Evolutionary conservation across 2,113 vertebrate species (phyloP).

Genomic region (Psilopsiagon aurifrons): DNA sequence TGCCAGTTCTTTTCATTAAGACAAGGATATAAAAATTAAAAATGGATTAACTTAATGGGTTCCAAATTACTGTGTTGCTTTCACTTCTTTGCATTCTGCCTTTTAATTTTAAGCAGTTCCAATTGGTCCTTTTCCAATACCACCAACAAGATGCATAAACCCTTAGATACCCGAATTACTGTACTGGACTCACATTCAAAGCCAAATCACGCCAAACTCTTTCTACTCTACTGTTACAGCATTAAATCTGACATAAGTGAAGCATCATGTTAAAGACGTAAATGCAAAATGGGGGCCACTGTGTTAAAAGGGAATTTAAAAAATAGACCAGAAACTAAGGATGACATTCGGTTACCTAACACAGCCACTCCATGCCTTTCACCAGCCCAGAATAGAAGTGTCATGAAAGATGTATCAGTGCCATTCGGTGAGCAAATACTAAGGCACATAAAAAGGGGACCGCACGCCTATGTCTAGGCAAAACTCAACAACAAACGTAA

Average conservation of each 20-base stretch:
- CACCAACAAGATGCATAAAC: neutral
- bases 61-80: constrained; percentile 47
- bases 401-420: neutral
- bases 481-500: neutral
- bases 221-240: neutral
- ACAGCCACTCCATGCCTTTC: neutral
- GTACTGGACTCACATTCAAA: neutral
- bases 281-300: neutral
- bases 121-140: neutral
- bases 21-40: constrained; percentile 66
- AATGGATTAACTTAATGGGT: constrained; percentile 62
- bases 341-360: neutral
- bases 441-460: neutral
- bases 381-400: neutral
- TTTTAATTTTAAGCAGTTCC: neutral
- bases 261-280: neutral
- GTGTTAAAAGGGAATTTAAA: neutral
- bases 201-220: neutral
- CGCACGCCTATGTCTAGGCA: neutral
- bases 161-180: neutral
- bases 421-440: neutral
- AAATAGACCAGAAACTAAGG: neutral
- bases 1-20: constrained; percentile 62
- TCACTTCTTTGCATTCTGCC: neutral
- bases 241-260: neutral